phyloP scores from a whole-genome alignment of 2,113 vertebrate species.

The Anas platyrhynchos region DNA sequence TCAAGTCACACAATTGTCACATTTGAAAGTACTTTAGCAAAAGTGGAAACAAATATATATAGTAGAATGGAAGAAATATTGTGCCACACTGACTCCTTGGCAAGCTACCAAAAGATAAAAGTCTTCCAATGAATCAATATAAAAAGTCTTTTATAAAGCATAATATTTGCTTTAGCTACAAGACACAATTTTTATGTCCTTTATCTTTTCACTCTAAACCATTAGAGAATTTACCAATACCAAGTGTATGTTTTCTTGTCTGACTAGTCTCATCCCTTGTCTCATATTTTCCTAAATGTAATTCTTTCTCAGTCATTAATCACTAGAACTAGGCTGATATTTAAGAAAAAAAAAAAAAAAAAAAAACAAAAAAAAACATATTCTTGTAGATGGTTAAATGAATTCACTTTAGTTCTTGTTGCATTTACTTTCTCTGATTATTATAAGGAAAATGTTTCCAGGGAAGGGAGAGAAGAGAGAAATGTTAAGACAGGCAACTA shows the following conservation, averaged over 20 bases:
- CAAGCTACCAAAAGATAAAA: conserved; percentile 25
- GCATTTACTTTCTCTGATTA: neutral
- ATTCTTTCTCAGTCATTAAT: neutral
- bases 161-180: conserved; percentile 7
- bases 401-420: neutral
- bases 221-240: neutral
- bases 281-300: neutral
- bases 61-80: neutral
- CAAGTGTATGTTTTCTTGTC: neutral
- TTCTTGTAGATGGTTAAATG: neutral
- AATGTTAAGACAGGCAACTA: neutral
- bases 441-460: neutral
- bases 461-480: neutral
- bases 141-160: neutral
- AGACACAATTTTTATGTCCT: neutral
- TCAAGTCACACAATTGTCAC: neutral
- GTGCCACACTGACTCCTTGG: neutral
- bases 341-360: neutral
- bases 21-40: conserved; percentile 1
- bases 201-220: conserved; percentile 27
- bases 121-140: conserved; percentile 19
- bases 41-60: neutral
- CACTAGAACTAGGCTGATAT: neutral
- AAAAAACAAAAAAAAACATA: no score
- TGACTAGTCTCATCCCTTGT: neutral